Base-by-base conservation (phyloP, 2,797 vertebrate genomes). In the Pyrocephalus nanus region DNA sequence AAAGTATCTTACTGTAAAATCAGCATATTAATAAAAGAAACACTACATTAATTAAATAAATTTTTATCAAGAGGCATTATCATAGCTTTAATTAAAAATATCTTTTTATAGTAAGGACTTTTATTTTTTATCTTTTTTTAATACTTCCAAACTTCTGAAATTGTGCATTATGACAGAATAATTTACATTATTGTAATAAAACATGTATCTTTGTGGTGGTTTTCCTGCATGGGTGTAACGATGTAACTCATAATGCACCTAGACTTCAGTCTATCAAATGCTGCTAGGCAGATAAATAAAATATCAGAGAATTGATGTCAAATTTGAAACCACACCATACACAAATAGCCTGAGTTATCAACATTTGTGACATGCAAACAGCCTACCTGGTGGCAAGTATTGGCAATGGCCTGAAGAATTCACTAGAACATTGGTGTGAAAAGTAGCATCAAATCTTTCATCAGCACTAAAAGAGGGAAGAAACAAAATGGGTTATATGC, bases 341-440 rank as follows among this genome's bases (percentile, higher is more conserved):
- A 42, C 45, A 69, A 67, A 21, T 51, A 66, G 34, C 50, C 50
- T 51, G 50, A 67, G 42, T 82, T 81, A 51, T 15, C 26, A 65
- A 22, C 70, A 86, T 40, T 62, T 69, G 60, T 50, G 38, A 34
- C 26, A 21, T 60, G 48, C 20, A 74, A 88, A 23, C 11, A 76
- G 69, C 92, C 98, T 98, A 99, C 99, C 99, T 98, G 99, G 99
- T 69, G 99, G 99, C 53, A 99, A 83, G 92, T 98, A 99, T 29
- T 98, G 97, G 81, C 99, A 99, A 18, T 97, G 74, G 51, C 99
- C 99, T 1, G 98, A 98, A 26, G 98, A 98, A 92, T 98, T 98
- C 92, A 99, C 98, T 95, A 99, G 66, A 93, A 99, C 98, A 10
- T 99, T 99, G 92, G 99, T 99, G 90, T 98, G 99, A 97, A 99